Evolutionary conservation across 2,888 invertebrate species (phyloP).

Genomic region (Bombylius discolor): DNA sequence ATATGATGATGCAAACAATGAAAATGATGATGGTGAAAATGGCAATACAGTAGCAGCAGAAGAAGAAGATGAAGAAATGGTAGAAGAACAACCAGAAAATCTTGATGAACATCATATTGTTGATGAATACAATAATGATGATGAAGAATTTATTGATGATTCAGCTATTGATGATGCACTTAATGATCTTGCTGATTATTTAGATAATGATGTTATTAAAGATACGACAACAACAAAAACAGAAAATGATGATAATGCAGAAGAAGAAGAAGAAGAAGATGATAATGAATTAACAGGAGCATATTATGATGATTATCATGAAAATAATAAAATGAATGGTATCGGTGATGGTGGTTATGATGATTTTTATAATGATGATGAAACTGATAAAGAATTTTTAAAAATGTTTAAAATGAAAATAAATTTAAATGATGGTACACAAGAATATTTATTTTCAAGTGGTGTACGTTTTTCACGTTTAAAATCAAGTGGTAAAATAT

Average conservation of each 20-base stretch:
- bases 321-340: not conserved
- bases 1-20: not conserved
- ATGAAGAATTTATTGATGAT: too few relatives aligned
- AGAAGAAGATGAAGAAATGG: not conserved
- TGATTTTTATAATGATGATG: not conserved
- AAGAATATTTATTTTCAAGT: slow-evolving; percentile 8
- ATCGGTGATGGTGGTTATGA: not conserved
- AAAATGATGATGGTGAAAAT: not conserved
- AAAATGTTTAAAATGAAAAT: slow-evolving; percentile 4
- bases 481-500: not conserved
- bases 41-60: not conserved
- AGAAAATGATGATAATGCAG: not conserved
- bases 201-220: not conserved
- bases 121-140: not conserved
- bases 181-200: not conserved
- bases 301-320: not conserved
- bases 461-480: slow-evolving; percentile 7
- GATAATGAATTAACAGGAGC: not conserved
- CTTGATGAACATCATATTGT: not conserved
- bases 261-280: not conserved
- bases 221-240: not conserved
- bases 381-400: slow-evolving; percentile 1
- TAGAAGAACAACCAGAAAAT: not conserved
- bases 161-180: too few relatives aligned
- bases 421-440: slow-evolving; percentile 8